These are phyloP conservation scores for Paramormyrops kingsleyae DNA, from an alignment of 2,113 vertebrate species.

Conservation along the genomic window DNA sequence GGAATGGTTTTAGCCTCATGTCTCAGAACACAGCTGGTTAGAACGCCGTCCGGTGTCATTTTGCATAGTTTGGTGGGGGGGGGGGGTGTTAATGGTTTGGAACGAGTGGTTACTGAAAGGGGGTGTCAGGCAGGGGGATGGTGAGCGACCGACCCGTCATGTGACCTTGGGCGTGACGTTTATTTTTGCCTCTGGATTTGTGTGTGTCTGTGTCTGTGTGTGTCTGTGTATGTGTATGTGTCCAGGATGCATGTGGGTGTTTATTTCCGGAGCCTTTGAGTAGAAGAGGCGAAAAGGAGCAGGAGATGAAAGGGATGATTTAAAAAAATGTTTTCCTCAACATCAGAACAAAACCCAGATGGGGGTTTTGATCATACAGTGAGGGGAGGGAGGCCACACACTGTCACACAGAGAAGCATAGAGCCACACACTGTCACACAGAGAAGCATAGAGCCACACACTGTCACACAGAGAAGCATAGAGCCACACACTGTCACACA, in stretches of 20 bases:
- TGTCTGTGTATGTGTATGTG: background rate
- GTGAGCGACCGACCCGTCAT: background rate
- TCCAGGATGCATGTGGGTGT: background rate
- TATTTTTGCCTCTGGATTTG: background rate
- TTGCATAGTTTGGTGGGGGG: background rate
- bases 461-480: background rate
- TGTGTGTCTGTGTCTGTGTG: background rate
- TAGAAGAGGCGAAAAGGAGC: background rate
- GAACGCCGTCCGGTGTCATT: background rate
- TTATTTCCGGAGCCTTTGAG: background rate
- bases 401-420: background rate
- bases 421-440: background rate
- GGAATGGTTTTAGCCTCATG: background rate
- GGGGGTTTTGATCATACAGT: background rate
- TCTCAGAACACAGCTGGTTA: background rate
- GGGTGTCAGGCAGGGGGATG: background rate
- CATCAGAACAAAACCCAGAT: conserved; percentile 5
- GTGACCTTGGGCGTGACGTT: background rate
- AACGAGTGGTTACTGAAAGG: background rate
- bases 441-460: background rate
- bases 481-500: background rate
- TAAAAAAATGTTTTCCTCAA: background rate
- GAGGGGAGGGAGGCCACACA: background rate
- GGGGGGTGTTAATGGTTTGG: background rate
- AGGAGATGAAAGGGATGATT: background rate